Evolutionary conservation across 1,140 invertebrate genomes (phyloP).

Genomic region (Psilanteris sp.): DNA sequence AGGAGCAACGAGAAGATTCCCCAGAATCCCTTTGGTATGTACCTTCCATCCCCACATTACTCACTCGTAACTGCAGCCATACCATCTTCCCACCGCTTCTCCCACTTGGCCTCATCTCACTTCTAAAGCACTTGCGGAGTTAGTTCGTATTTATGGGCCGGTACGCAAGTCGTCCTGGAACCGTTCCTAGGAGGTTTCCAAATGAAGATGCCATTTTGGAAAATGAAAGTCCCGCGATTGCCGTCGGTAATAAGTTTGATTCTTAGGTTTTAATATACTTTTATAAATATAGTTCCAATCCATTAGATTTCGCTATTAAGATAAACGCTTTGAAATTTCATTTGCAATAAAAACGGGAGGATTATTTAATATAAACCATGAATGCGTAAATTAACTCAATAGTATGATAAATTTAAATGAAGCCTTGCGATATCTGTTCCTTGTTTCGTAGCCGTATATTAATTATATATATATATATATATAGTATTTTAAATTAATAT

Average conservation of each 20-base stretch:
- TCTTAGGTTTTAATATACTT: not conserved
- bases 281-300: too few species aligned
- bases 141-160: conserved; percentile 68
- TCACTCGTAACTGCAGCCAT: conserved; percentile 54
- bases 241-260: conserved; percentile 1
- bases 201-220: conserved; percentile 16
- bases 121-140: conserved; percentile 63
- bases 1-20: conserved; percentile 56
- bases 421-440: too few species aligned
- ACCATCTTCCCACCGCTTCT: conserved; percentile 36
- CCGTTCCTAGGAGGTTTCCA: conserved; percentile 29
- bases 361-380: too few species aligned
- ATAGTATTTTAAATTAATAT: too few species aligned
- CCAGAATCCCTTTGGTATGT: conserved; percentile 56
- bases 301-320: too few species aligned
- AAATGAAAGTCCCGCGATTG: conserved; percentile 6
- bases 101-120: conserved; percentile 54
- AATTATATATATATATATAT: too few species aligned
- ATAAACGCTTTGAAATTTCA: too few species aligned
- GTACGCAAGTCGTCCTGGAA: conserved; percentile 49
- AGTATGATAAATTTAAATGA: too few species aligned
- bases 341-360: too few species aligned
- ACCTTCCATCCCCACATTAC: conserved; percentile 53
- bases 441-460: too few species aligned
- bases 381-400: too few species aligned